Percentiles rank a stretch among this genome's conserved stretches.
Evolutionary conservation across 1,140 invertebrate species (phyloP).

Genomic region (Planococcus citri): DNA sequence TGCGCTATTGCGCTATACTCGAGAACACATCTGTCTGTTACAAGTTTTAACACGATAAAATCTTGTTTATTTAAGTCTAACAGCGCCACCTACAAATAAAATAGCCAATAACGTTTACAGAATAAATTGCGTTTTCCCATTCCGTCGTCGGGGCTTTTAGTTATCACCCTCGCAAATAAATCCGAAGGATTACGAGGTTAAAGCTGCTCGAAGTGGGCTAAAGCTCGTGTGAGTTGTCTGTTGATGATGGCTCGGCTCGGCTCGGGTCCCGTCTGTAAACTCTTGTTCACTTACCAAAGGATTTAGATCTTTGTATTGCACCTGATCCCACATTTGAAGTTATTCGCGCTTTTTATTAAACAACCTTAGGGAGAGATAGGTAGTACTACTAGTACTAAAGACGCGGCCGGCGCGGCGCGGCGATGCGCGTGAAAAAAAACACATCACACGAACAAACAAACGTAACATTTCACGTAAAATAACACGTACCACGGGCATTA

Average conservation of each 20-base stretch:
- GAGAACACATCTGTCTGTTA: slow-evolving; percentile 16
- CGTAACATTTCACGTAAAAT: too few species aligned
- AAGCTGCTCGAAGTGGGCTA: slow-evolving; percentile 9
- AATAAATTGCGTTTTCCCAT: slow-evolving; percentile 19
- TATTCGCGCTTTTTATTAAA: slow-evolving; percentile 18
- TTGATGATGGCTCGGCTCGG: slow-evolving; percentile 16
- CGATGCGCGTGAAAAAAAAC: neutral
- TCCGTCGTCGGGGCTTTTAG: slow-evolving; percentile 13
- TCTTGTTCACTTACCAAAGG: slow-evolving; percentile 16
- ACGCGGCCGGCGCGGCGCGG: too few species aligned
- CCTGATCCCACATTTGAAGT: slow-evolving; percentile 17
- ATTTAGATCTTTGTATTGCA: slow-evolving; percentile 16
- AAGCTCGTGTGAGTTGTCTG: slow-evolving; percentile 16
- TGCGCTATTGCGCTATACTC: slow-evolving; percentile 9
- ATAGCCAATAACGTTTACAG: slow-evolving; percentile 19
- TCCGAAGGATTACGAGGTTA: slow-evolving; percentile 11
- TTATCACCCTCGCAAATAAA: slow-evolving; percentile 17
- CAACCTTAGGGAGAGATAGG: neutral
- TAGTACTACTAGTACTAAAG: neutral
- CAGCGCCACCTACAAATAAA: slow-evolving; percentile 17
- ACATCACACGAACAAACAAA: too few species aligned
- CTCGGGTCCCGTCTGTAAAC: slow-evolving; percentile 18
- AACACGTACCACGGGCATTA: too few species aligned
- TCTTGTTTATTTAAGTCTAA: slow-evolving; percentile 20
- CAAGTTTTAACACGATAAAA: slow-evolving; percentile 19